These are phyloP conservation scores for Eucriotettix oculatus DNA, from an alignment of 2,888 invertebrate species.

Conservation along the genomic window DNA sequence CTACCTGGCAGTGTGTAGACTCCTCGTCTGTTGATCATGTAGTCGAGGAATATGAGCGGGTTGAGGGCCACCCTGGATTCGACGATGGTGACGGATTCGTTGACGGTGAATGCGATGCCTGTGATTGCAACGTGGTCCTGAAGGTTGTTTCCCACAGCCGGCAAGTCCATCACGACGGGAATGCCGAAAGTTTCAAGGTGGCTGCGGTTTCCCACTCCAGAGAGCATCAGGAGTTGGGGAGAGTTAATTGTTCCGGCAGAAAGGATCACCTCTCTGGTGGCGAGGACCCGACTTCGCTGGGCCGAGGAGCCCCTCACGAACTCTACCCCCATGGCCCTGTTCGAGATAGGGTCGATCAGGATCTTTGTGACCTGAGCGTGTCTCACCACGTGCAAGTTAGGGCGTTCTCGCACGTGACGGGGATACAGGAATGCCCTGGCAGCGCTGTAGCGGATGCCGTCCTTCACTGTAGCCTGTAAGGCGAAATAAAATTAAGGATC, in stretches of 20 bases:
- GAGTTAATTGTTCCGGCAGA: slow-evolving; percentile 77
- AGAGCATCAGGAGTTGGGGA: slow-evolving; percentile 79
- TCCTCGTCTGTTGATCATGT: not conserved
- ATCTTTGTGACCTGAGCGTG: not conserved
- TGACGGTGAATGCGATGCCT: slow-evolving; percentile 53
- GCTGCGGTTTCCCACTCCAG: slow-evolving; percentile 68
- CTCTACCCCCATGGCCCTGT: not conserved
- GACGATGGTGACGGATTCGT: slow-evolving; percentile 54
- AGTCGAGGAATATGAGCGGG: not conserved
- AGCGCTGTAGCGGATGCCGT: not conserved
- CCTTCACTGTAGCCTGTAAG: not conserved
- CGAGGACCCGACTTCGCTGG: not conserved
- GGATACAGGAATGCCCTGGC: not conserved
- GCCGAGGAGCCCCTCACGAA: not conserved
- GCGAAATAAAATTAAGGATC: no score
- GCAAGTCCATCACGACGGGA: slow-evolving; percentile 50
- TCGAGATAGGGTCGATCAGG: not conserved
- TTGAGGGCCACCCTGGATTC: not conserved
- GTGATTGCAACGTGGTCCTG: slow-evolving; percentile 75
- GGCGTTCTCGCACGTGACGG: not conserved
- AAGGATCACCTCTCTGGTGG: slow-evolving; percentile 10
- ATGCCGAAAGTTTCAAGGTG: slow-evolving; percentile 45
- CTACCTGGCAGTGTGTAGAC: not conserved
- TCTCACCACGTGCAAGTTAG: not conserved
- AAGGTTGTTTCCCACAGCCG: slow-evolving; percentile 69